phyloP scores from a whole-genome alignment of 2,113 vertebrate species.

The Bubalus kerabau region DNA sequence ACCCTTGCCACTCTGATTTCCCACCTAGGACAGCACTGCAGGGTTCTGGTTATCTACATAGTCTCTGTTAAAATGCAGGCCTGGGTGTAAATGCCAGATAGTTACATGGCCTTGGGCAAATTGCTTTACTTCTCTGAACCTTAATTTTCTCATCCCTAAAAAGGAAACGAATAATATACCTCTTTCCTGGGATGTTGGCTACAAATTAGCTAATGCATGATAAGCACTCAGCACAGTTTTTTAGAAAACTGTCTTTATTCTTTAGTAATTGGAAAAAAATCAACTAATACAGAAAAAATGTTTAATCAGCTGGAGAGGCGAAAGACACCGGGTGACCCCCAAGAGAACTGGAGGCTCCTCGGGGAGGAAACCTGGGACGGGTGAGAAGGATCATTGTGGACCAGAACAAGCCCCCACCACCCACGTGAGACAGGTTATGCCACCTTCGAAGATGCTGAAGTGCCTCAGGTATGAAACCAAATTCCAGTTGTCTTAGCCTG shows the following conservation, averaged over 20 bases:
- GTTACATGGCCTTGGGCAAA: neutral
- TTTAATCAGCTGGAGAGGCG: conserved; percentile 80
- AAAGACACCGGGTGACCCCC: conserved; percentile 73
- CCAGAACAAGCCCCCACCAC: conserved; percentile 74
- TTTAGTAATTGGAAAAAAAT: conserved; percentile 83
- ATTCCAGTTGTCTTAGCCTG: conserved; percentile 66
- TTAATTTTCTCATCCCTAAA: neutral
- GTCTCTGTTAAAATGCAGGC: neutral
- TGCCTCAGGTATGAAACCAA: conserved; percentile 74
- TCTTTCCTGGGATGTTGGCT: neutral
- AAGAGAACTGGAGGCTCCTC: neutral
- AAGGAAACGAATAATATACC: neutral
- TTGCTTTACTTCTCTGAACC: neutral
- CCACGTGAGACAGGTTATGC: conserved; percentile 63
- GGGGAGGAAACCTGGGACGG: conserved; percentile 47
- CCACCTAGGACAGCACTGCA: neutral
- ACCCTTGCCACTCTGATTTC: neutral
- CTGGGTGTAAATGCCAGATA: neutral
- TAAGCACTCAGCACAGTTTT: neutral
- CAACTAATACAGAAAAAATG: conserved; percentile 81
- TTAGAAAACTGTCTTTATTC: conserved; percentile 86
- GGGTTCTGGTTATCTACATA: neutral
- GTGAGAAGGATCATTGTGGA: conserved; percentile 57
- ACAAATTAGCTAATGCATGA: neutral
- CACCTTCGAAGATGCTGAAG: conserved; percentile 74